phyloP scores from a whole-genome alignment of 2,113 vertebrate species.

The Mormyrus lacerda region DNA sequence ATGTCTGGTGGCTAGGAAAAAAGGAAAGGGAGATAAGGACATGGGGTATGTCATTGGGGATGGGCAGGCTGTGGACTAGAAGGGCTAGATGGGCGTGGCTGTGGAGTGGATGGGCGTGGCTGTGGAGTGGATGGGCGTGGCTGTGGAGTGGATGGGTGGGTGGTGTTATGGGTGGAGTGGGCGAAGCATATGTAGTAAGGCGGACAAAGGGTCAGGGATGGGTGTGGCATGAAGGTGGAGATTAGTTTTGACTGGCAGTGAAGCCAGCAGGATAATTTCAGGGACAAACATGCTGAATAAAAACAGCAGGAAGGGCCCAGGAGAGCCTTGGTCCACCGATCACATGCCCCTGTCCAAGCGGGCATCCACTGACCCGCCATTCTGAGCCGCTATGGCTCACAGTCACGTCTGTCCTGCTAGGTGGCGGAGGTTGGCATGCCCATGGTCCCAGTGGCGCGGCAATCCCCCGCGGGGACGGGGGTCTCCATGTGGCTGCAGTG shows the following conservation, averaged over 20 bases:
- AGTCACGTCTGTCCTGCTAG: conserved; percentile 64
- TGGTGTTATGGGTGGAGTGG: background rate
- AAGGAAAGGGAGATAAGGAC: background rate
- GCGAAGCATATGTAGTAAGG: conserved; percentile 12
- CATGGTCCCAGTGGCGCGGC: conserved; percentile 50
- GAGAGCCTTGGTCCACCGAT: conserved; percentile 46
- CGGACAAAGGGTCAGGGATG: conserved; percentile 14
- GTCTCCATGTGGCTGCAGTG: conserved; percentile 22
- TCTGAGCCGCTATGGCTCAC: conserved; percentile 56
- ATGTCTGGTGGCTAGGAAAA: conserved; percentile 41
- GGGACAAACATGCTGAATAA: conserved; percentile 15
- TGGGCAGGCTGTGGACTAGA: background rate
- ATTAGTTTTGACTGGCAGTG: background rate
- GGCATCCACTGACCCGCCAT: conserved; percentile 26
- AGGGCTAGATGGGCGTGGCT: background rate
- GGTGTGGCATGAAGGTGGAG: background rate
- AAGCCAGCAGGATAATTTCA: background rate
- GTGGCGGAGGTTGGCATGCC: conserved; percentile 62
- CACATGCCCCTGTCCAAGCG: background rate
- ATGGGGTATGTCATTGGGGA: background rate
- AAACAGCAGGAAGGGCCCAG: conserved; percentile 37
- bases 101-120: no score
- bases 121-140: no score
- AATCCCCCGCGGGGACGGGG: conserved; percentile 21
- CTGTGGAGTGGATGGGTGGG: background rate